Percentiles rank a stretch among this genome's conserved stretches.
Evolutionary conservation across 1,140 invertebrate genomes (phyloP).

Genomic region (Sarcophaga peregrina): DNA sequence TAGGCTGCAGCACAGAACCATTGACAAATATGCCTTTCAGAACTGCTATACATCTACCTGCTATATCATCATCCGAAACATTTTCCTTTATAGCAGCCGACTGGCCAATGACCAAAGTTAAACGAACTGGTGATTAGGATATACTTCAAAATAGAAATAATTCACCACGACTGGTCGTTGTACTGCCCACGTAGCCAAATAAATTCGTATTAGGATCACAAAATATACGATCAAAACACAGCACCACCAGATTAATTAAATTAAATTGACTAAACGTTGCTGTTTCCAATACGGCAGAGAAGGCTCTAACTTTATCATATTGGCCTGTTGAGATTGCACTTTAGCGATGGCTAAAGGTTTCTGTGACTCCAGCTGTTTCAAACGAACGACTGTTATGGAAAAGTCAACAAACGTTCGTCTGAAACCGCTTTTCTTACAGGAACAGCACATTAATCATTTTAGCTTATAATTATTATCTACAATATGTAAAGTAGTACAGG

Average conservation of each 20-base stretch:
- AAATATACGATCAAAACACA: slow-evolving; percentile 97
- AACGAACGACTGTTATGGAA: too few species aligned
- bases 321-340: slow-evolving; percentile 73
- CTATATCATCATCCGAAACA: slow-evolving; percentile 97
- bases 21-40: slow-evolving; percentile 94
- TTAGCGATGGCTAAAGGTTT: slow-evolving; percentile 73
- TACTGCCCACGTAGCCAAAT: slow-evolving; percentile 96
- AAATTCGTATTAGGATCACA: slow-evolving; percentile 97
- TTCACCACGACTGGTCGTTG: slow-evolving; percentile 92
- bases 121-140: slow-evolving; percentile 92
- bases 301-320: slow-evolving; percentile 91
- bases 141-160: slow-evolving; percentile 98
- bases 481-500: too few species aligned
- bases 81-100: slow-evolving; percentile 95
- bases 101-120: slow-evolving; percentile 95
- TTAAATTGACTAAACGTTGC: slow-evolving; percentile 96
- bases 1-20: slow-evolving; percentile 91
- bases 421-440: too few species aligned
- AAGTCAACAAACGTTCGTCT: too few species aligned
- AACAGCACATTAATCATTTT: too few species aligned
- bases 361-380: too few species aligned
- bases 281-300: slow-evolving; percentile 96
- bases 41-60: slow-evolving; percentile 91
- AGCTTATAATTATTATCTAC: too few species aligned
- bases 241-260: slow-evolving; percentile 96